Evolutionary conservation across 2,797 vertebrate genomes (phyloP).

Genomic region (Pogoniulus pusillus): DNA sequence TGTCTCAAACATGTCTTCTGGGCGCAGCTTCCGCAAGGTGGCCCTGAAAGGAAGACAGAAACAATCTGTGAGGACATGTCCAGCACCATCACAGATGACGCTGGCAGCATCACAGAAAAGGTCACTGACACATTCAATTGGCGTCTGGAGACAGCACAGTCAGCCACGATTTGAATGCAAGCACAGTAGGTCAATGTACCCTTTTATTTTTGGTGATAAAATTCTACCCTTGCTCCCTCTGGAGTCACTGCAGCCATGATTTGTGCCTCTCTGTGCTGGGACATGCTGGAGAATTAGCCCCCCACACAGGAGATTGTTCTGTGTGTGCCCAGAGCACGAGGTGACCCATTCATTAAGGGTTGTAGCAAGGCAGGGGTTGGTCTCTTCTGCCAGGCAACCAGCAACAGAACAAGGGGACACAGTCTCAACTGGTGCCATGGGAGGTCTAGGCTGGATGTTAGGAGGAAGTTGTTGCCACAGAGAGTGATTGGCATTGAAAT

Average conservation of each 20-base stretch:
- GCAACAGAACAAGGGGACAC: too few species aligned
- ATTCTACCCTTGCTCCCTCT: background rate
- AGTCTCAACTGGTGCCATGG: too few species aligned
- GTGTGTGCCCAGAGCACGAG: background rate
- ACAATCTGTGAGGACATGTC: background rate
- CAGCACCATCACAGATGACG: background rate
- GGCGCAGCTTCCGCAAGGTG: constrained; percentile 91
- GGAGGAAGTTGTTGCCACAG: too few species aligned
- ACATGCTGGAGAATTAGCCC: background rate
- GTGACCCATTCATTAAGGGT: background rate
- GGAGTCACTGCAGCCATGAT: background rate
- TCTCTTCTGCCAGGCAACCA: too few species aligned
- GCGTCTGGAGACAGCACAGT: rapidly evolving
- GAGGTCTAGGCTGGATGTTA: too few species aligned
- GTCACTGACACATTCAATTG: background rate
- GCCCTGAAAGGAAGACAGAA: constrained; percentile 77
- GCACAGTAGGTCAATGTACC: background rate
- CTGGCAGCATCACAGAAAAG: rapidly evolving
- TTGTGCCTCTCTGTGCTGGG: background rate
- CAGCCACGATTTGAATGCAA: background rate
- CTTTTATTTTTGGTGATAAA: background rate
- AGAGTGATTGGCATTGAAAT: too few species aligned
- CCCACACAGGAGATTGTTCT: background rate
- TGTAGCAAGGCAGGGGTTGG: too few species aligned
- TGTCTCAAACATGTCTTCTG: constrained; percentile 97